Evolutionary conservation across 1,140 invertebrate species (phyloP).

Genomic region (Nylanderia fulva): DNA sequence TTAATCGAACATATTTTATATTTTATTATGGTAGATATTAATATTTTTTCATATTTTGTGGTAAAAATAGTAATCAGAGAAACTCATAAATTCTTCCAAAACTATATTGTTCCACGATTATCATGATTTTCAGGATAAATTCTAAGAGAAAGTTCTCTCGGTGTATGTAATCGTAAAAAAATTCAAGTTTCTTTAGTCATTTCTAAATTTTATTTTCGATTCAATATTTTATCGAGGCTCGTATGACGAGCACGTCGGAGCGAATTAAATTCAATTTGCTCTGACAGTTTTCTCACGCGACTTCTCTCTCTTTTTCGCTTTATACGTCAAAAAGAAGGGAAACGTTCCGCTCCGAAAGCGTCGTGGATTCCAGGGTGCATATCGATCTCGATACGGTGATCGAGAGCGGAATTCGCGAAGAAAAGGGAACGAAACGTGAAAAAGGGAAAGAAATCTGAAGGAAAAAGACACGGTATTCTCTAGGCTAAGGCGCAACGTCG

Average conservation of each 20-base stretch:
- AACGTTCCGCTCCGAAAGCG: not conserved
- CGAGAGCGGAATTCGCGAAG: constrained; percentile 11
- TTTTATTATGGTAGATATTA: too few relatives aligned
- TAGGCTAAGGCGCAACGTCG: constrained; percentile 57
- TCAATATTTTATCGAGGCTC: not conserved
- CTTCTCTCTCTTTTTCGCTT: not conserved
- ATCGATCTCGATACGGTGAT: constrained; percentile 10
- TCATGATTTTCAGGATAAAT: too few relatives aligned
- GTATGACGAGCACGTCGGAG: not conserved
- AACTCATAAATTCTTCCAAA: too few relatives aligned
- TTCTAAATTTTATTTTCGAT: not conserved
- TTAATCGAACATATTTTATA: too few relatives aligned
- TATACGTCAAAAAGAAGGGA: not conserved
- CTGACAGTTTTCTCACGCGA: not conserved
- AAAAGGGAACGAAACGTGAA: constrained; percentile 52
- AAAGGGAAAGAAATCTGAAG: not conserved
- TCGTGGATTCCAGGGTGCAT: not conserved
- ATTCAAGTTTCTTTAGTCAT: not conserved
- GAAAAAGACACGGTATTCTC: not conserved
- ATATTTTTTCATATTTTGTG: too few relatives aligned
- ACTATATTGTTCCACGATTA: too few relatives aligned
- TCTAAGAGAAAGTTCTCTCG: too few relatives aligned
- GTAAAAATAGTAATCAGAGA: too few relatives aligned
- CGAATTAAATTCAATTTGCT: not conserved
- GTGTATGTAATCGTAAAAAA: too few relatives aligned